Evolutionary conservation across 2,113 vertebrate species (phyloP), one percentile per base, ranked within the genome.

Genomic region (Calypte anna): DNA sequence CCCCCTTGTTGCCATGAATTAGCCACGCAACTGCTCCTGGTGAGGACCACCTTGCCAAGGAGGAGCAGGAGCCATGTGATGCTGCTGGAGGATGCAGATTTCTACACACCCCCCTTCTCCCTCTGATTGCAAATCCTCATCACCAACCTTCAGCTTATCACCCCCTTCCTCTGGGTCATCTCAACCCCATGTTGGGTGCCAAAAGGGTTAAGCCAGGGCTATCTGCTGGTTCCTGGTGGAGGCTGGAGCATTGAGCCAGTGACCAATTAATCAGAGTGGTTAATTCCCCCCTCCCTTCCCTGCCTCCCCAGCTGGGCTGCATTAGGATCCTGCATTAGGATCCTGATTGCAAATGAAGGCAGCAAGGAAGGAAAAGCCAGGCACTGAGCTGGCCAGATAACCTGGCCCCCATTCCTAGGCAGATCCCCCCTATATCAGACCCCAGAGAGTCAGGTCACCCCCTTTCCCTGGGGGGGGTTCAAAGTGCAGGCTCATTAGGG

Each of bases 401-500:
- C 70, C 23, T 7, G 2, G 78, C 54, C 31, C 3, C 24, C 63
- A 9, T 81, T 67, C 88, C 82, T 90, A n/a, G 90, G 95, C 90
- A 62, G 88, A 77, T 86, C 40, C 80, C 72, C 43, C 75, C 75
- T 7, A 90, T 89, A 95, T 96, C 76, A 70, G 64, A 77, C 88
- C 79, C 24, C 6, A 38, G 88, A 55, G 93, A 94, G 72, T 31
- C 82, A 64, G 86, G 90, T 96, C 90, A 53, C 75, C 88, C 66
- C 61, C 75, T 84, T 59, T 18, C 43, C 24, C 4, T 11, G 40
- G 40, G 10, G 13, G 50, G 27, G 93, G 97, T 66, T 97, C 97
- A 96, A 75, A 82, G 98, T 88, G 98, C 96, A 98, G 92, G 86
- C 98, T 98, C 96, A 98, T 98, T 98, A 98, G 96, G 57, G n/a